These are phyloP conservation scores for Dermochelys coriacea DNA, from an alignment of 2,797 vertebrate species.

Conservation along the genomic window DNA sequence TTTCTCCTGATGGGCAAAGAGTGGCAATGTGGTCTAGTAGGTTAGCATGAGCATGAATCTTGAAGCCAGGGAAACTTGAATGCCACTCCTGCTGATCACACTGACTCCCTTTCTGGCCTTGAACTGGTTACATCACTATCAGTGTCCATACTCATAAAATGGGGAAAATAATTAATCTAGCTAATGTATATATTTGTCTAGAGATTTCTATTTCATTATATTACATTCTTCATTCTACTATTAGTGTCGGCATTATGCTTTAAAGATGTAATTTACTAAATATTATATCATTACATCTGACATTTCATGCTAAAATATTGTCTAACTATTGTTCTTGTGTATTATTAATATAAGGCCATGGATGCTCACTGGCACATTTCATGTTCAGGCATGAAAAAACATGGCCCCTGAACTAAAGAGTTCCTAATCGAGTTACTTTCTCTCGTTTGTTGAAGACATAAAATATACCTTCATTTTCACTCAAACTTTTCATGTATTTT, in stretches of 20 bases:
- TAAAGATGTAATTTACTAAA: neutral
- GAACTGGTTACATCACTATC: neutral
- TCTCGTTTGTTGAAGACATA: neutral
- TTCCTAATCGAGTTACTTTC: conserved; percentile 1
- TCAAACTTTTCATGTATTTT: neutral
- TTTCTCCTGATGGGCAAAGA: neutral
- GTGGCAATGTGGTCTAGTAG: neutral
- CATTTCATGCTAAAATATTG: neutral
- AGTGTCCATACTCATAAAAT: neutral
- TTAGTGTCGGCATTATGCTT: neutral
- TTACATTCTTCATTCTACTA: neutral
- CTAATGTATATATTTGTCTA: neutral
- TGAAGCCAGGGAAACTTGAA: neutral
- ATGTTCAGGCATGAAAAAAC: conserved; percentile 2
- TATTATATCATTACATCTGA: neutral
- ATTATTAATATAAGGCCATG: neutral
- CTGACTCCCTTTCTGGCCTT: neutral
- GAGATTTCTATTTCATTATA: neutral
- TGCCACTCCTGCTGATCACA: neutral
- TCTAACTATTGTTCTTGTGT: neutral
- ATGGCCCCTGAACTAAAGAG: neutral
- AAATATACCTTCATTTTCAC: neutral
- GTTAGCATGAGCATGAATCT: neutral
- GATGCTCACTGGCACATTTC: neutral
- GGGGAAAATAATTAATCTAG: neutral